A percentile compares a stretch with the other conserved stretches of the same genome.
Evolutionary conservation across 2,888 invertebrate species (phyloP).

Genomic region (Machimus rusticus): DNA sequence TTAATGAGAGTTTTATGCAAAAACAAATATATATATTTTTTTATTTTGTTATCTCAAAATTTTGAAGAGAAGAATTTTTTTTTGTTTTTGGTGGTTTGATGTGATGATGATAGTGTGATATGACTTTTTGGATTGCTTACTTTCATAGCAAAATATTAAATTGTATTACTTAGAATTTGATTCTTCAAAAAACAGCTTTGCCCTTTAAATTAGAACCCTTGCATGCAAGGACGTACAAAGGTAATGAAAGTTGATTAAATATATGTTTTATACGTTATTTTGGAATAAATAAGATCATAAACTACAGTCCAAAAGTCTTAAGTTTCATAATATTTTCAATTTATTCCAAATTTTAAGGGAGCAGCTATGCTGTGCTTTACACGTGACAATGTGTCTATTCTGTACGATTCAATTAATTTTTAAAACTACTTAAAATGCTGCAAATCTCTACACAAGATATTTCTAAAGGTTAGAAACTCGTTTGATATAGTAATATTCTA

Average conservation of each 20-base stretch:
- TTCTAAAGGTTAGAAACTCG: no score
- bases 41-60: not conserved
- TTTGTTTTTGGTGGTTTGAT: constrained; percentile 15
- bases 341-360: no score
- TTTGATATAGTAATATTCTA: no score
- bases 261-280: no score
- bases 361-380: no score
- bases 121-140: not conserved
- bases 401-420: no score
- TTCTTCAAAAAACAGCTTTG: not conserved
- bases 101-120: constrained; percentile 23
- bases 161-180: not conserved
- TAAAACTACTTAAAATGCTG: no score
- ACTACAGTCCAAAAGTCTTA: no score
- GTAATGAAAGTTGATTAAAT: no score
- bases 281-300: no score
- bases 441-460: no score
- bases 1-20: not conserved
- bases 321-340: no score
- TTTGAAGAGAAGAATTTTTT: constrained; percentile 10
- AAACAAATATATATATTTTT: not conserved
- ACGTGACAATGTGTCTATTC: not conserved
- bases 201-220: not conserved
- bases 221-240: not conserved
- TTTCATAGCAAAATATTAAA: not conserved